Base-by-base conservation (phyloP, 2,888 invertebrate species). In the Epistrophella euchroma region DNA sequence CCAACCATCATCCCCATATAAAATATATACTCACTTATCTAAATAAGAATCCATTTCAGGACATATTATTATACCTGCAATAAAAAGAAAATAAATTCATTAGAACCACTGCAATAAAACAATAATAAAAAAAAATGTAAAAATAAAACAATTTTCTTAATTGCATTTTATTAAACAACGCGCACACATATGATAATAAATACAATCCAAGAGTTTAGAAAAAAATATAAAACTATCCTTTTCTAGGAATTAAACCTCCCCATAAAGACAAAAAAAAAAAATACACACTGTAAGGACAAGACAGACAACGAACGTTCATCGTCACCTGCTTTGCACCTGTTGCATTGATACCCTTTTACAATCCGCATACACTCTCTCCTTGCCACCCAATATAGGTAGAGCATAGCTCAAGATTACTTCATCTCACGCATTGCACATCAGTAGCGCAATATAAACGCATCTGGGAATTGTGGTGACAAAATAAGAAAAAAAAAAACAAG, bases 261-360 rank as follows among this genome's bases (percentile, higher is more conserved):
- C 40, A 55, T 52, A 50, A n/a, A 50, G 28, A n/a, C 17, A 56
- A 56, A 17, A 56, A 32, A 32, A 56, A 56, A 56, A 11, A 35
- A 15, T 10, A 66, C 4, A 66, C 47, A 37, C n/a, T 52, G 68
- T 37, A 68, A 52, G 68, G 50, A 52, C 68, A 68, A 52, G 68
- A 52, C 43, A 64, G 73, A 60, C 77, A 68, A 77, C 43, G 72
- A 55, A 72, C 37, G 62, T 66, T 55, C 82, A 82, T 86, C 82
- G 82, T 86, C 82, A 86, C 86, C 82, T 82, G 77, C 45, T 37
- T 68, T 75, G 74, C 84, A 84, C 80, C 84, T 84, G 84, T 80
- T 86, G 77, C 56, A 71, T 71, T 79, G 55, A 73, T 78, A 78
- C 72, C 85, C 76, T 70, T 75, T 85, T 72, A 75, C 75, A 72